These are phyloP conservation scores for Corbicula japonica DNA, from an alignment of 2,888 invertebrate genomes.

Conservation along the genomic window DNA sequence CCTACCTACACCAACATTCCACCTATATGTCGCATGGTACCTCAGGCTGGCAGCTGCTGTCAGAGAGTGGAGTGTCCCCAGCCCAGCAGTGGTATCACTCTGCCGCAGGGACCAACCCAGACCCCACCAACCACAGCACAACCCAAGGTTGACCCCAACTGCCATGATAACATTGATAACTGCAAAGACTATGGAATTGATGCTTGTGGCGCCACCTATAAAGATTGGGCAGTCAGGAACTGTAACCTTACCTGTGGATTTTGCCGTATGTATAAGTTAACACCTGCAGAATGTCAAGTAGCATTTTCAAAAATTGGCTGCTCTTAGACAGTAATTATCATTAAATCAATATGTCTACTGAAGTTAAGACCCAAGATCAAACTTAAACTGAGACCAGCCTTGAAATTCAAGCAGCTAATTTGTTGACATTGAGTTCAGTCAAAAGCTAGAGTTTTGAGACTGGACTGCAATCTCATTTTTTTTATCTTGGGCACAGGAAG, in stretches of 20 bases:
- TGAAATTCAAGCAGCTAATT: too few relatives aligned
- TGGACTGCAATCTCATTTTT: too few relatives aligned
- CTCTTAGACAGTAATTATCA: too few relatives aligned
- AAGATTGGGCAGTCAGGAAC: conserved; percentile 73
- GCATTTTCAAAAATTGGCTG: too few relatives aligned
- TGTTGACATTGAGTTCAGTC: too few relatives aligned
- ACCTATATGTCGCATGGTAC: conserved; percentile 60
- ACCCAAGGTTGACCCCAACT: conserved; percentile 51
- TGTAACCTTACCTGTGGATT: conserved; percentile 70
- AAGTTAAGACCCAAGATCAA: too few relatives aligned
- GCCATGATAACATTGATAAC: conserved; percentile 69
- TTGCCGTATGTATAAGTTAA: conserved; percentile 74
- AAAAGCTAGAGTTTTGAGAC: too few relatives aligned
- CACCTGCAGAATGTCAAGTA: too few relatives aligned
- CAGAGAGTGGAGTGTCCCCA: conserved; percentile 56
- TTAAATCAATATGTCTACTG: too few relatives aligned
- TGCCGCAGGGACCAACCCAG: conserved; percentile 55
- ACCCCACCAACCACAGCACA: conserved; percentile 53
- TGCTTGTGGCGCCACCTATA: conserved; percentile 66
- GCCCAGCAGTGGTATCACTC: conserved; percentile 23
- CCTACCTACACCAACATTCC: conserved; percentile 63
- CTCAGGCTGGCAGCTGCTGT: conserved; percentile 67
- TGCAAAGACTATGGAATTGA: conserved; percentile 66
- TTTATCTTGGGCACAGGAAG: too few relatives aligned
- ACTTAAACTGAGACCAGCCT: too few relatives aligned